Base-by-base conservation (phyloP, 1,140 invertebrate species). In the Psix sp. region DNA sequence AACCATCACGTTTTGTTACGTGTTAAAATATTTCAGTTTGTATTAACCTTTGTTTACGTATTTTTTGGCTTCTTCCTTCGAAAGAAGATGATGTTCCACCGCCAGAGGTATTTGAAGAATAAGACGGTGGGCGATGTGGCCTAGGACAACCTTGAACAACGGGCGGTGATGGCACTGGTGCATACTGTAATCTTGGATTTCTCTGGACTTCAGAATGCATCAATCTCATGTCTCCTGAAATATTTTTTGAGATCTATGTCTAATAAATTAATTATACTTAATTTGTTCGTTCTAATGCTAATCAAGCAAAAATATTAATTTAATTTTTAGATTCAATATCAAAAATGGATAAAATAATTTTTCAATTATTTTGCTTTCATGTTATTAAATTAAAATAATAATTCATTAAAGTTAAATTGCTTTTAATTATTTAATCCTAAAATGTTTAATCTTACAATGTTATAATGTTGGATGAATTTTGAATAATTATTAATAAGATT, bases 71-170 rank as follows among this genome's bases (percentile, higher is more conserved):
- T 63, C 81, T 81, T 18, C 82, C 82, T 54, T 87, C 84, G 33
- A 84, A 85, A 39, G 84, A 75, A 48, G 79, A 84, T 13, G 82
- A 82, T 4, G 82, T 84, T 38, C 84, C 81, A 68, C 74, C 78
- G 29, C 80, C 81, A 48, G 83, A 86, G 38, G 80, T 67, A 63
- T 85, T 86, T 11, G 85, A 84, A 5, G 82, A 81, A 77, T 85
- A 85, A 48, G 83, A 86, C 45, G 84, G 75, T 45, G 84, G 82
- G 57, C 84, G 67, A 65, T 85, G 85, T n/a, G 84, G 82, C 54
- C 83, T 78, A 21, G 83, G 79, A 63, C 83, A 86, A 20, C 81
- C 80, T 79, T 87, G 84, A 82, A 86, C 76, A 77, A 87, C 79
- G 63, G 84, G 83, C 56, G 84, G 83, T 77, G 84, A 86, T 80